These are phyloP conservation scores for Tholera decimalis DNA, from an alignment of 2,888 invertebrate genomes.

Conservation along the genomic window DNA sequence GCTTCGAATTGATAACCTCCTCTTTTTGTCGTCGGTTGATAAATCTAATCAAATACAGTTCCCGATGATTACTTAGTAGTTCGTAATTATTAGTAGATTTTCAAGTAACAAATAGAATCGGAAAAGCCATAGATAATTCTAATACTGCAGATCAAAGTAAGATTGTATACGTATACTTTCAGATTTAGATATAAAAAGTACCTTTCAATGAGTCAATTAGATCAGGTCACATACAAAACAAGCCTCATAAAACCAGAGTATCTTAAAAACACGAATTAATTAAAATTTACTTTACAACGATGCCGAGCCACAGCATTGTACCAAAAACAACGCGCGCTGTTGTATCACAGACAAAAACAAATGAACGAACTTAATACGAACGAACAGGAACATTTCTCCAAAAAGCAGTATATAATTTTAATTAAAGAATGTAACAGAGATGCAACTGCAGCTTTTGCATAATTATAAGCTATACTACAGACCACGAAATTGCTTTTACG, in stretches of 20 bases:
- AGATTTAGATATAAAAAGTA: background rate
- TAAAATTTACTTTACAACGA: conserved; percentile 29
- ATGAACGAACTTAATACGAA: conserved; percentile 37
- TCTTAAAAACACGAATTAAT: conserved; percentile 19
- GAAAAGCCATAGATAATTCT: background rate
- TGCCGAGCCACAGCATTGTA: conserved; percentile 11
- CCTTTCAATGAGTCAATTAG: background rate
- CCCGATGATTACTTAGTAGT: too few relatives aligned
- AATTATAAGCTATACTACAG: conserved; percentile 14
- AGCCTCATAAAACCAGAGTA: background rate
- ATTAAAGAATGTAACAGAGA: conserved; percentile 51
- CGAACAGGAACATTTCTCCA: conserved; percentile 41
- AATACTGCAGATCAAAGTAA: too few relatives aligned
- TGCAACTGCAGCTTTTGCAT: conserved; percentile 25
- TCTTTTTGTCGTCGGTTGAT: too few relatives aligned
- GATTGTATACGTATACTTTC: background rate
- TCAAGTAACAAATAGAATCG: too few relatives aligned
- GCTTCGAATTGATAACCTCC: too few relatives aligned
- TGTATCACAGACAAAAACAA: conserved; percentile 50
- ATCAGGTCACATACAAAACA: background rate
- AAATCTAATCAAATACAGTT: too few relatives aligned
- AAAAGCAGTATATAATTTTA: conserved; percentile 54
- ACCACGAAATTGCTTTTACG: background rate
- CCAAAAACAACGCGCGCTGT: conserved; percentile 24
- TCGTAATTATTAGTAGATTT: too few relatives aligned